Conservation (phyloP, 2,797 vertebrate genomes). For the Mareca penelope region DNA sequence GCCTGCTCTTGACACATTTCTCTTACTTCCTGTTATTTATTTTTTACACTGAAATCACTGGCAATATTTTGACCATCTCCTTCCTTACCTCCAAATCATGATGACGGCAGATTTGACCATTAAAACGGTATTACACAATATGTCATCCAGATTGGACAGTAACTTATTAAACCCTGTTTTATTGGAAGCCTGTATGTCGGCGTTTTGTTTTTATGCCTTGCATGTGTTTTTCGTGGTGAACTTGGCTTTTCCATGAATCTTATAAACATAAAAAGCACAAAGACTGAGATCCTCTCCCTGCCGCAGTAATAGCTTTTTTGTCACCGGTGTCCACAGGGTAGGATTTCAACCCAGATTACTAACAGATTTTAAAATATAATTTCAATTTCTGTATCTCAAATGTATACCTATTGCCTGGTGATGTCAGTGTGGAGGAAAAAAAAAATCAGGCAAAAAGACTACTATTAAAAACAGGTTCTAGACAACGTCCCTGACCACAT, state of each 20-base stretch:
- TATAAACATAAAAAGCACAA: slow-evolving; percentile 45
- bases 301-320: slow-evolving; percentile 38
- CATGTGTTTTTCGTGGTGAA: slow-evolving; percentile 54
- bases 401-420: background rate
- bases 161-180: slow-evolving; percentile 30
- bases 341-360: slow-evolving; percentile 20
- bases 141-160: slow-evolving; percentile 50
- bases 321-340: slow-evolving; percentile 16
- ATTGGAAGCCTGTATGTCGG: slow-evolving; percentile 36
- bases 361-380: background rate
- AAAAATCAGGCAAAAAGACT: background rate
- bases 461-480: background rate
- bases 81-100: slow-evolving; percentile 16
- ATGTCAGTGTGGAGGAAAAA: background rate
- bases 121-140: slow-evolving; percentile 17
- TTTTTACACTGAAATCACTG: slow-evolving; percentile 47
- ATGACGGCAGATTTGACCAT: background rate
- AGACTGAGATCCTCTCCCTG: slow-evolving; percentile 10
- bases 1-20: slow-evolving; percentile 37
- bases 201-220: slow-evolving; percentile 36
- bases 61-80: slow-evolving; percentile 31
- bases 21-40: slow-evolving; percentile 42
- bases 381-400: background rate
- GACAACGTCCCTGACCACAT: background rate
- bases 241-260: slow-evolving; percentile 28